Base-by-base conservation (phyloP, 2,888 invertebrate species). In the Parascotia fuliginaria region DNA sequence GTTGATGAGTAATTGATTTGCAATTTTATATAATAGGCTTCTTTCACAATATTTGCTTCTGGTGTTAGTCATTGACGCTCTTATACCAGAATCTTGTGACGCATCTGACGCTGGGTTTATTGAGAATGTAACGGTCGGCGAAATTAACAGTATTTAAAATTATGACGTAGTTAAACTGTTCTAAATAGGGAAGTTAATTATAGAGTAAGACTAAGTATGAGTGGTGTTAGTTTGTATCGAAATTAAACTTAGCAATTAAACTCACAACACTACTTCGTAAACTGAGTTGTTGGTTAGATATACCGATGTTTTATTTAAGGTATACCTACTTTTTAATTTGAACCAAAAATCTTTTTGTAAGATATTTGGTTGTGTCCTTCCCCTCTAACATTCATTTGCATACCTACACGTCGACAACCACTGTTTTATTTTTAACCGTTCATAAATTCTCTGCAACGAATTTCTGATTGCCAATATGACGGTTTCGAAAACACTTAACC, bases 61-160 rank as follows among this genome's bases (percentile, higher is more conserved):
- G 48, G 38, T 55, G 48, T 46, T 46, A 67, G 43, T 67, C 68
- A 67, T 40, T 27, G 32, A 9, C 16, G 41, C 40, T 54, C 28
- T 24, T 46, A 7, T 27, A 46, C 42, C 37, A 37, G 24, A n/a
- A 14, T 13, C 3, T 15, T 29, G 19, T 65, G 64, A 65, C 65
- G 63, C 64, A 63, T 24, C 48, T 42, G 34, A 51, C 29, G 36
- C 16, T 19, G 45, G 28, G 47, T 53, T 42, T 47, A 48, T 40
- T 39, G 6, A 19, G 31, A 38, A 43, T 29, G 14, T 34, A 28
- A n/a, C 6, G 24, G 22, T 64, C 36, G 38, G 27, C 11, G 60
- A 57, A 63, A 38, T 42, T 36, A 31, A 51, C 40, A 46, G 54
- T 55, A 48, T 52, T 49, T 39, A 5, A 28, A 11, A 2, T 3